A percentile compares a stretch with the other conserved stretches of the same genome.
phyloP scores from a whole-genome alignment of 2,797 vertebrate species.

The Urosaurus nigricauda region DNA sequence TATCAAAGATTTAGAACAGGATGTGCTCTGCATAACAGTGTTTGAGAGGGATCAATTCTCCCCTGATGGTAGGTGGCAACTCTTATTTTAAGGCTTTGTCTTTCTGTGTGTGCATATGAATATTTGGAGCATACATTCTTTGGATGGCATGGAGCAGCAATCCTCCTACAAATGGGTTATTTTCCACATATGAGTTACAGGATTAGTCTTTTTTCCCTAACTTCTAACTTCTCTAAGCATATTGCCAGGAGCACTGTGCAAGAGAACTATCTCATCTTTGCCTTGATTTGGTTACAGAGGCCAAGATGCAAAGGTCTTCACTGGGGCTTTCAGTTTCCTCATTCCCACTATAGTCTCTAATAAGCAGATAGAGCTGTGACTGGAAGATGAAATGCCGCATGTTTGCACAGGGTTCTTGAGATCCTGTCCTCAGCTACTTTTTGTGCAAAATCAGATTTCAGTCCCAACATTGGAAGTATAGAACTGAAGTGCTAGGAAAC shows the following conservation, averaged over 20 bases:
- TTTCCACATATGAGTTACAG: no score
- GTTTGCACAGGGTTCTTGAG: neutral
- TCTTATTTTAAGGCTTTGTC: neutral
- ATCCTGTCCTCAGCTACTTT: neutral
- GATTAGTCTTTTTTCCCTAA: no score
- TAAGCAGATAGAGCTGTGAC: neutral
- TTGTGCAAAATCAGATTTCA: neutral
- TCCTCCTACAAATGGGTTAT: no score
- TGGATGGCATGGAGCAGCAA: no score
- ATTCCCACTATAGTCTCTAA: neutral
- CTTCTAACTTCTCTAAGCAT: neutral
- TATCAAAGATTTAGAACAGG: conserved; percentile 97
- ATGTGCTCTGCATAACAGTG: conserved; percentile 97
- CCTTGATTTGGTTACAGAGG: neutral
- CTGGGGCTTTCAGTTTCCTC: neutral
- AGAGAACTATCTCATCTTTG: neutral
- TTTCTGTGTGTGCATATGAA: neutral
- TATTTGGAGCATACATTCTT: neutral
- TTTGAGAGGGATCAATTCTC: conserved; percentile 99
- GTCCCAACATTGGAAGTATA: neutral
- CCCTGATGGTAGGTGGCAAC: conserved; percentile 87
- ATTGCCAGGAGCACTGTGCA: neutral
- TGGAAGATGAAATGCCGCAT: neutral
- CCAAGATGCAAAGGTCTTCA: neutral
- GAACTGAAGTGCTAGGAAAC: neutral